phyloP scores from a whole-genome alignment of 1,140 invertebrate species.

The Yoshiicerus persimilis region DNA sequence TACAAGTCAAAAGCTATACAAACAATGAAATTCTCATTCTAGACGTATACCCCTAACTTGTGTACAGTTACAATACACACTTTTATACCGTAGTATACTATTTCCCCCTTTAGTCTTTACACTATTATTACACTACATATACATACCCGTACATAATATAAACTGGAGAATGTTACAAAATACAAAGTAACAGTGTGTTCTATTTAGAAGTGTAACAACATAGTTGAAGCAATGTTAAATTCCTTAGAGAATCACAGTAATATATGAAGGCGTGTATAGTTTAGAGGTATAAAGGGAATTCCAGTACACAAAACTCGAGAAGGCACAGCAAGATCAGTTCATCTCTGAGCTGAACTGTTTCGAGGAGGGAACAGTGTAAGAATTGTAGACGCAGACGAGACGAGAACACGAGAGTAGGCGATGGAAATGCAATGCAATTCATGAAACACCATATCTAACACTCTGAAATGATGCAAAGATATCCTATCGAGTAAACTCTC shows the following conservation, averaged over 20 bases:
- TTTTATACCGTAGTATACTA: not conserved
- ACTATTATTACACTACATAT: no score
- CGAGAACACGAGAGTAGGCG: not conserved
- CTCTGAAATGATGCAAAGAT: not conserved
- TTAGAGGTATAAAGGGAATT: conserved; percentile 5
- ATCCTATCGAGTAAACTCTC: not conserved
- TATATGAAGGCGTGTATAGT: not conserved
- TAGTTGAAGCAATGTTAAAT: not conserved
- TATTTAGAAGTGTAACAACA: not conserved
- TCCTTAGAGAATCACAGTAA: not conserved
- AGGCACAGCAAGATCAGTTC: not conserved
- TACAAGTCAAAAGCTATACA: not conserved
- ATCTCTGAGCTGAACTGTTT: not conserved
- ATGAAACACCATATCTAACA: not conserved
- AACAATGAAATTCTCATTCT: not conserved
- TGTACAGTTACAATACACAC: not conserved
- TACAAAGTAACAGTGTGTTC: not conserved
- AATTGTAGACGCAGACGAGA: not conserved
- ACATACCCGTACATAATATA: not conserved
- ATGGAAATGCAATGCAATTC: not conserved
- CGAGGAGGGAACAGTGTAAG: not conserved
- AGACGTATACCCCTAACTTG: not conserved
- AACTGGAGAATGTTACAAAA: not conserved
- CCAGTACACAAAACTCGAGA: not conserved
- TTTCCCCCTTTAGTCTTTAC: no score